phyloP scores from a whole-genome alignment of 2,888 invertebrate species.

The Nowickia ferox region DNA sequence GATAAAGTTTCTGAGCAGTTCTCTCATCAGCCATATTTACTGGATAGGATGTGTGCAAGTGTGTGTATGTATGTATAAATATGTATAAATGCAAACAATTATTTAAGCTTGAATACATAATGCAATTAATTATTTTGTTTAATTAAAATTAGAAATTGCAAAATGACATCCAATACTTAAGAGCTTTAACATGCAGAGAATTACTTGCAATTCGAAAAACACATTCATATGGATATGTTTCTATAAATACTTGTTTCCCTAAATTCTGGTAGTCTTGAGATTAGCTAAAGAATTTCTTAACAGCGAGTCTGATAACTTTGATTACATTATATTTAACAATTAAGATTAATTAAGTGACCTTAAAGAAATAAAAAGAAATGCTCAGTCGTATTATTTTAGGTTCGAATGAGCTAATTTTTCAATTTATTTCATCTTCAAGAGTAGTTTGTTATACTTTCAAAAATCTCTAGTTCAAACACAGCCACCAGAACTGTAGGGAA shows the following conservation, averaged over 20 bases:
- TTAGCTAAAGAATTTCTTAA: background rate
- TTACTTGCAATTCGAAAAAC: conserved; percentile 38
- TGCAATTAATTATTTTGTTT: conserved; percentile 71
- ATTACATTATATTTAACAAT: background rate
- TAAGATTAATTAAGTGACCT: background rate
- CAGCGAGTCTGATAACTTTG: background rate
- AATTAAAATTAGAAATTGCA: conserved; percentile 69
- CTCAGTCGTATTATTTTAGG: background rate
- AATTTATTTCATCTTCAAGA: too few relatives aligned
- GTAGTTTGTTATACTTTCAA: background rate
- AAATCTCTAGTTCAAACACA: background rate
- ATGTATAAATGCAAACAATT: conserved; percentile 47
- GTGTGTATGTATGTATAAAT: too few relatives aligned
- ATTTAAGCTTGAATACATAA: conserved; percentile 69
- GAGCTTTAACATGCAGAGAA: conserved; percentile 65
- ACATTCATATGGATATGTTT: conserved; percentile 2
- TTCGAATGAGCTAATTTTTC: background rate
- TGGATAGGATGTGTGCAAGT: background rate
- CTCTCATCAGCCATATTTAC: too few relatives aligned
- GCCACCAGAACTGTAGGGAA: background rate
- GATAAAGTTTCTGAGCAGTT: too few relatives aligned
- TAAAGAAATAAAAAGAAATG: background rate
- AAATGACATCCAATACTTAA: conserved; percentile 70
- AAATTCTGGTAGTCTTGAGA: background rate
- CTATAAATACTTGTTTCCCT: background rate